These are phyloP conservation scores for Erpornis zantholeuca DNA, from an alignment of 2,113 vertebrate species.

Conservation along the genomic window DNA sequence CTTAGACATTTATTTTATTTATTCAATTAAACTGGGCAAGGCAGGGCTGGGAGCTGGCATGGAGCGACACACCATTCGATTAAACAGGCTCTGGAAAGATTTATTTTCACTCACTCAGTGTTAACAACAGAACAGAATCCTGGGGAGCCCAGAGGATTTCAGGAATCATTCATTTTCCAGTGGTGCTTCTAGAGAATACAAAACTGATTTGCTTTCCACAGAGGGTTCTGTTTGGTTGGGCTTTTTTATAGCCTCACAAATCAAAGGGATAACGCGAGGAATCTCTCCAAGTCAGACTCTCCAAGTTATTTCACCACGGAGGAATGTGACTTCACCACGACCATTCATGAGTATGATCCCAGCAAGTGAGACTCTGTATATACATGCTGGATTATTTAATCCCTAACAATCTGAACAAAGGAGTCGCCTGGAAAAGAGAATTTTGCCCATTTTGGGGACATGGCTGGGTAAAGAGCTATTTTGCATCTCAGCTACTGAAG, in stretches of 20 bases:
- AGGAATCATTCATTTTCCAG: neutral
- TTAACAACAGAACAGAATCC: constrained; percentile 31
- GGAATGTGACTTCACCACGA: neutral
- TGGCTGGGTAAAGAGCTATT: neutral
- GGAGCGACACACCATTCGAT: neutral
- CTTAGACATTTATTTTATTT: neutral
- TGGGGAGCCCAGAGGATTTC: constrained; percentile 18
- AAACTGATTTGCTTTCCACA: neutral
- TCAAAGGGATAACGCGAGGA: neutral
- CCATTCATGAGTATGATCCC: neutral
- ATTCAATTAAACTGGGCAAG: neutral
- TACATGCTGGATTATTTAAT: neutral
- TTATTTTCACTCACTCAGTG: constrained; percentile 72
- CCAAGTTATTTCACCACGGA: neutral
- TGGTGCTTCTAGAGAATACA: neutral
- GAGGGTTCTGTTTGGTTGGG: neutral
- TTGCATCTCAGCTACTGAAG: neutral
- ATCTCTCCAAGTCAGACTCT: neutral
- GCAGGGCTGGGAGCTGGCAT: neutral
- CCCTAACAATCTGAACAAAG: neutral
- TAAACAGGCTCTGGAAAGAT: constrained; percentile 58
- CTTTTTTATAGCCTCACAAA: neutral
- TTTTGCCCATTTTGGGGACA: neutral
- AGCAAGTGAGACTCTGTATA: neutral
- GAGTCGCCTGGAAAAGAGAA: neutral